Evolutionary conservation across 92 coral and sea anemone genomes (phyloP).

Genomic region (Ricordea florida): DNA sequence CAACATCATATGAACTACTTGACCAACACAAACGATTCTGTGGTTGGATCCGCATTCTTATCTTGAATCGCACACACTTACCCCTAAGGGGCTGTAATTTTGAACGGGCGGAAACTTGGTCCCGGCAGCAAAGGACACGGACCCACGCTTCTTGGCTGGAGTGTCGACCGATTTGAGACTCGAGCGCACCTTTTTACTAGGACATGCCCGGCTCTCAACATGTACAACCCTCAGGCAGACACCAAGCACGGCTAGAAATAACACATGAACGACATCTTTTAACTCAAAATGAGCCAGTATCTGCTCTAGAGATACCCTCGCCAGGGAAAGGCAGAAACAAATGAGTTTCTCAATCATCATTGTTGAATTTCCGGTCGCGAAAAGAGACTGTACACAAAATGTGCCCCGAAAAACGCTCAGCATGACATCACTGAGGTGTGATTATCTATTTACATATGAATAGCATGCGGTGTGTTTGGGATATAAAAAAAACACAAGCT

Average conservation of each 20-base stretch:
- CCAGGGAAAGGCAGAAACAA: slow-evolving; percentile 11
- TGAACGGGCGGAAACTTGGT: slow-evolving; percentile 70
- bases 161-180: slow-evolving; percentile 52
- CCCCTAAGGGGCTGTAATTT: slow-evolving; percentile 65
- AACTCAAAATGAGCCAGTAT: slow-evolving; percentile 45
- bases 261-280: slow-evolving; percentile 41
- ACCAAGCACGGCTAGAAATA: slow-evolving; percentile 73
- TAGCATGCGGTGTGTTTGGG: background rate
- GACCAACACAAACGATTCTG: too few species aligned
- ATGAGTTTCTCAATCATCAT: slow-evolving; percentile 26
- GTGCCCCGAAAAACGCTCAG: too few species aligned
- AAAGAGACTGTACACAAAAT: too few species aligned
- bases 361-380: slow-evolving; percentile 25
- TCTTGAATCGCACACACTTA: background rate
- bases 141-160: slow-evolving; percentile 57
- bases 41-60: background rate
- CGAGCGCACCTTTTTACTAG: slow-evolving; percentile 34
- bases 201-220: slow-evolving; percentile 13
- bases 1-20: background rate
- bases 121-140: slow-evolving; percentile 83
- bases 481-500: background rate
- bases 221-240: slow-evolving; percentile 27
- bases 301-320: slow-evolving; percentile 18
- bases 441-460: slow-evolving; percentile 4
- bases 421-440: slow-evolving; percentile 23